Evolutionary conservation across 2,113 vertebrate genomes (phyloP).

Genomic region (Hippopotamus amphibius): DNA sequence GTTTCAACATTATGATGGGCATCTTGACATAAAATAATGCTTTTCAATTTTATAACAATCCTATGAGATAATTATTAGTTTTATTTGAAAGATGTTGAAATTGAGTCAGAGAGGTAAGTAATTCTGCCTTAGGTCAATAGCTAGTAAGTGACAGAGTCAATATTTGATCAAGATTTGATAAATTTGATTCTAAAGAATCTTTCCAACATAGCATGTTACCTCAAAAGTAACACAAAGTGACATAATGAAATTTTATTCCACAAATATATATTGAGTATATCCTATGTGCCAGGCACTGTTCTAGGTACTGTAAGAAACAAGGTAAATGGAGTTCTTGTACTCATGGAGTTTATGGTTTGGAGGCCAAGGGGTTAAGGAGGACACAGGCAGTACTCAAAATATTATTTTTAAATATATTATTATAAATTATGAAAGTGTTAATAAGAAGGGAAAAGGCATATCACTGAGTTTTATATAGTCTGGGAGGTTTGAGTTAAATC

Average conservation of each 20-base stretch:
- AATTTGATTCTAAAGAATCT: background rate
- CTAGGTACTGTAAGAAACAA: background rate
- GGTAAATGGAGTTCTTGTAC: background rate
- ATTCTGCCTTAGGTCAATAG: background rate
- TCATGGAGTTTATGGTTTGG: background rate
- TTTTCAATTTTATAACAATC: background rate
- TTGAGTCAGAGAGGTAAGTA: background rate
- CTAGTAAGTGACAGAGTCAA: background rate
- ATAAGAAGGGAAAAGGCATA: background rate
- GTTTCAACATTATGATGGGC: background rate
- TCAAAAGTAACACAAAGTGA: background rate
- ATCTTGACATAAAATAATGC: background rate
- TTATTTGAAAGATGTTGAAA: background rate
- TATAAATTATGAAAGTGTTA: conserved; percentile 8
- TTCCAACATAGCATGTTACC: background rate
- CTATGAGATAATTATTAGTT: background rate
- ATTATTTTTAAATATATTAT: background rate
- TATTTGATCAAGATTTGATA: background rate
- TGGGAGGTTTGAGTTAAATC: background rate
- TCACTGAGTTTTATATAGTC: background rate
- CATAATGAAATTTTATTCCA: background rate
- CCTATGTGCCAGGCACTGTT: background rate
- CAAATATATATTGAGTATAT: background rate
- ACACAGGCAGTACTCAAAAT: background rate
- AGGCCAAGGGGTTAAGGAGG: background rate